Evolutionary conservation across 23 tunicate species (phyloP), one percentile per base, ranked within the genome.

Genomic region (Styela clava): DNA sequence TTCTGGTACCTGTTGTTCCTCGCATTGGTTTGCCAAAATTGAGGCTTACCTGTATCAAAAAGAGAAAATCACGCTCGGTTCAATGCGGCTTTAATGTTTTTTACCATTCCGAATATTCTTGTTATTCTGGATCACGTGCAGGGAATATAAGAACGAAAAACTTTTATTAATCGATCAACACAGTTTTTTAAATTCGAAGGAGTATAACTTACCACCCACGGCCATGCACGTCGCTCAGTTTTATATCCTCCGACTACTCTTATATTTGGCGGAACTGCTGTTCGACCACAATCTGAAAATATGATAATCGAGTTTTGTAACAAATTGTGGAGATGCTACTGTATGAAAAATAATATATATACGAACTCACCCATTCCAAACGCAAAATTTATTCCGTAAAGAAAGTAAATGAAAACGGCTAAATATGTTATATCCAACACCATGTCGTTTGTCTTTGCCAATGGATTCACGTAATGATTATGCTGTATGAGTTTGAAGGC

Each of bases 121-220:
- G n/a, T 24, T n/a, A n/a, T n/a, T n/a, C n/a, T n/a, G n/a, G n/a
- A n/a, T n/a, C n/a, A n/a, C n/a, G n/a, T n/a, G n/a, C n/a, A n/a
- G n/a, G n/a, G n/a, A n/a, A n/a, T n/a, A n/a, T n/a, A n/a, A n/a
- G n/a, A n/a, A n/a, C n/a, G n/a, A n/a, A n/a, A n/a, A n/a, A n/a
- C n/a, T n/a, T n/a, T n/a, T n/a, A 61, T 23, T 61, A 61, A 61
- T 61, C n/a, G 22, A 61, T 61, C n/a, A 61, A 61, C 0, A 21
- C 64, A 21, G 64, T 21, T 23, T 0, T 61, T 22, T 0, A n/a
- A n/a, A n/a, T n/a, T n/a, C n/a, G n/a, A n/a, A n/a, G n/a, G n/a
- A n/a, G n/a, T n/a, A n/a, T n/a, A 28, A 69, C 92, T 83, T 77
- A 88, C 92, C 79, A 88, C 77, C 92, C 92, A 88, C 29, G 92